Evolutionary conservation across 2,888 invertebrate genomes (phyloP), one percentile per base, ranked within the genome.

Genomic region (Dendrolimus houi): DNA sequence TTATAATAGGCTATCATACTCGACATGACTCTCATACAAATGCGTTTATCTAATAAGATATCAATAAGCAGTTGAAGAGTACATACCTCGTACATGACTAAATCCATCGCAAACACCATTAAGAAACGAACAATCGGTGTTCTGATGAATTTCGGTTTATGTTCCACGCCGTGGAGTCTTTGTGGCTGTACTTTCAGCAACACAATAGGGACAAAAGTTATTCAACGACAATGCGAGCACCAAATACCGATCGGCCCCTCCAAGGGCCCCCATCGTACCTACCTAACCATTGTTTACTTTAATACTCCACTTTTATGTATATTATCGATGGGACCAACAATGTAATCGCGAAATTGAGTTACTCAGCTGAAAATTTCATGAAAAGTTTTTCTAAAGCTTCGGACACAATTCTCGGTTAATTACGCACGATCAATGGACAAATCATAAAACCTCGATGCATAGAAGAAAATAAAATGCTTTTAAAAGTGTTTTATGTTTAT

Each of bases 201-300:
- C 87, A 90, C 89, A 91, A 91, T 90, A 86, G 91, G 90, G 87
- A 91, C 91, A 91, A 91, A 91, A 91, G 91, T 91, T 91, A 89
- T 88, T 87, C 88, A 84, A 85, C 88, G 87, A 91, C 91, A 91
- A 89, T 90, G 86, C 89, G 87, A 87, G 84, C 87, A 87, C 90
- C 89, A 87, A 91, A 91, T 91, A 90, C 90, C 90, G 89, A 91
- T 89, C 91, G 87, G 79, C 83, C 82, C 80, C 81, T 77, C 71
- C 47, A 47, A 12, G 9, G 68, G 70, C 75, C 73, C 75, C 77
- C 75, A 67, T 68, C 72, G 70, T 76, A 75, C 74, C 76, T 76
- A 77, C 79, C 82, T 81, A 81, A 79, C 85, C 83, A 85, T 89
- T 88, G 88, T 88, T 88, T 88, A 87, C 85, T 87, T 86, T 86